Percentiles rank a stretch among this genome's conserved stretches.
These are phyloP conservation scores for Peromyscus melanophrys DNA, from an alignment of 2,797 vertebrate species.

Conservation along the genomic window DNA sequence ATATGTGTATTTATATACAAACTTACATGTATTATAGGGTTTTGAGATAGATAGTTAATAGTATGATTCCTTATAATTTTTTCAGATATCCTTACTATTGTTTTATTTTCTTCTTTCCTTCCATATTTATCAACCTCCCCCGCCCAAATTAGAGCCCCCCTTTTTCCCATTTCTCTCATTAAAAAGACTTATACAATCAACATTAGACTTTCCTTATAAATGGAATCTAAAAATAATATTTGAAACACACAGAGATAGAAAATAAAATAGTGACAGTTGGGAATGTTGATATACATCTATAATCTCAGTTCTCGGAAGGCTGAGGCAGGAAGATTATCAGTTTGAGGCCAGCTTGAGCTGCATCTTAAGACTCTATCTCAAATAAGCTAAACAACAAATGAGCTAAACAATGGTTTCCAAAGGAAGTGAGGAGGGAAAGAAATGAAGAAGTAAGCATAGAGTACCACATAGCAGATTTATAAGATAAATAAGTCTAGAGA, in stretches of 20 bases:
- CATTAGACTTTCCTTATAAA: neutral
- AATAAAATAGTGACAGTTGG: neutral
- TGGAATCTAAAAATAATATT: neutral
- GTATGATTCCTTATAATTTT: neutral
- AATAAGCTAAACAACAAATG: neutral
- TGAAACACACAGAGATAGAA: neutral
- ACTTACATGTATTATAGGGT: neutral
- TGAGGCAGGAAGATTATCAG: neutral
- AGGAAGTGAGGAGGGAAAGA: neutral
- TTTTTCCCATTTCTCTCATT: neutral
- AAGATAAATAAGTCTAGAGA: neutral
- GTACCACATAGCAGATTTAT: neutral
- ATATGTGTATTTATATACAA: neutral
- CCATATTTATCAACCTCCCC: neutral
- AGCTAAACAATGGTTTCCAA: neutral
- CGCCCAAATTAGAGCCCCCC: neutral
- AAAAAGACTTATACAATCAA: neutral
- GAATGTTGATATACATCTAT: neutral
- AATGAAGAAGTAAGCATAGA: neutral
- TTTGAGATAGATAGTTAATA: neutral
- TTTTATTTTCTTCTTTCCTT: neutral
- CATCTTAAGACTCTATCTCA: neutral
- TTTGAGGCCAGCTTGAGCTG: neutral
- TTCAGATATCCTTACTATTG: neutral
- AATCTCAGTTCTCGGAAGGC: neutral